Conservation (phyloP, 2,888 invertebrate genomes). For the Melieria crassipennis region DNA sequence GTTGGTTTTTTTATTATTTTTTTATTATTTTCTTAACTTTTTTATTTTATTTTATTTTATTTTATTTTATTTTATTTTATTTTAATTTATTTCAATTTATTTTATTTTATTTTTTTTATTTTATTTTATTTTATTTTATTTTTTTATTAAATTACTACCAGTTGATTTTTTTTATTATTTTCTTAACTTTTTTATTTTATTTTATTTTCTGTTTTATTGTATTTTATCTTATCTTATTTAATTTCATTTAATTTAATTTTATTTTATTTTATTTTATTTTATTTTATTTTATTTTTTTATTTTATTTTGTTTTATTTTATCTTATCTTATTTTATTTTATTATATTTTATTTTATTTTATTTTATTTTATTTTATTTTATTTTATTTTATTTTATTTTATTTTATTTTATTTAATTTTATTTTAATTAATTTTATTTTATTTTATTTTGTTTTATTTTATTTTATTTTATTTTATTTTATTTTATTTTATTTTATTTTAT, state of each 20-base stretch:
- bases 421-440: not conserved
- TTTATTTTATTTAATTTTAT: not conserved
- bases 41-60: not conserved
- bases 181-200: not conserved
- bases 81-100: conserved; percentile 7
- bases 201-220: not conserved
- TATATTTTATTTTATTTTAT: not conserved
- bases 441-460: not conserved
- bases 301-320: conserved; percentile 4
- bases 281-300: not conserved
- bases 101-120: not conserved
- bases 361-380: not conserved
- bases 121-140: conserved; percentile 2
- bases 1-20: not conserved
- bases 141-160: too few species aligned
- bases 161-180: not conserved
- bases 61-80: conserved; percentile 6
- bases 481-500: not conserved
- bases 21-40: not conserved
- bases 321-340: not conserved
- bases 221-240: not conserved
- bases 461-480: not conserved
- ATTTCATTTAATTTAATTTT: not conserved
- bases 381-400: not conserved
- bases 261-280: not conserved